Evolutionary conservation across 2,113 vertebrate species (phyloP).

Genomic region (Tiliqua scincoides): DNA sequence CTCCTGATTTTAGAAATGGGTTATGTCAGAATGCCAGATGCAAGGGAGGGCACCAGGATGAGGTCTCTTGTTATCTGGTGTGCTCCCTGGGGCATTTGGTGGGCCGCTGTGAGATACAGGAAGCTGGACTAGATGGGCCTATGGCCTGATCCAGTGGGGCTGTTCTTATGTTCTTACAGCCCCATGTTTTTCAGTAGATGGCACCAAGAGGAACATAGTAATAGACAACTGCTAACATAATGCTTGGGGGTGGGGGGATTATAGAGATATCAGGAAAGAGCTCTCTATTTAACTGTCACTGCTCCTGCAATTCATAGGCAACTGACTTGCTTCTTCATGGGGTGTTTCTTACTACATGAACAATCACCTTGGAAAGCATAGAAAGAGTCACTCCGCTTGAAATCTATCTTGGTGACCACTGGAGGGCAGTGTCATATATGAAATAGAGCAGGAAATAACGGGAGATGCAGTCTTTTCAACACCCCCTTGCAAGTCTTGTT

Average conservation of each 20-base stretch:
- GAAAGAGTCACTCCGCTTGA: neutral
- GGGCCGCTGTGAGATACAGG: no score
- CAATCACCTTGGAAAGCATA: neutral
- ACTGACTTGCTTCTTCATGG: neutral
- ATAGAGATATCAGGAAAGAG: neutral
- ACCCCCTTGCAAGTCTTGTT: no score
- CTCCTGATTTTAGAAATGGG: no score
- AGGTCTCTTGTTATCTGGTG: no score
- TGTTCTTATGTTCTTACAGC: no score
- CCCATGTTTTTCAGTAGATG: no score
- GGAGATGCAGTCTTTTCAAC: neutral
- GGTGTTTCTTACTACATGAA: neutral
- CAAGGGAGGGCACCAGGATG: no score
- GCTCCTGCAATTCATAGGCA: neutral
- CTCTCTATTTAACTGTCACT: neutral
- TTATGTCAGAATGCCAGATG: no score
- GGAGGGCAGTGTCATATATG: neutral
- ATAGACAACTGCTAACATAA: neutral
- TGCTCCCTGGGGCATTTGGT: no score
- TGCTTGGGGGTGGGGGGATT: neutral
- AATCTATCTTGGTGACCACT: neutral
- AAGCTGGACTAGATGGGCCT: no score
- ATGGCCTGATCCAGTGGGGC: no score
- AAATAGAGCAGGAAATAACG: neutral
- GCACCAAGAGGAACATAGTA: neutral